Evolutionary conservation across 2,113 vertebrate species (phyloP).

Genomic region (Pteronura brasiliensis): DNA sequence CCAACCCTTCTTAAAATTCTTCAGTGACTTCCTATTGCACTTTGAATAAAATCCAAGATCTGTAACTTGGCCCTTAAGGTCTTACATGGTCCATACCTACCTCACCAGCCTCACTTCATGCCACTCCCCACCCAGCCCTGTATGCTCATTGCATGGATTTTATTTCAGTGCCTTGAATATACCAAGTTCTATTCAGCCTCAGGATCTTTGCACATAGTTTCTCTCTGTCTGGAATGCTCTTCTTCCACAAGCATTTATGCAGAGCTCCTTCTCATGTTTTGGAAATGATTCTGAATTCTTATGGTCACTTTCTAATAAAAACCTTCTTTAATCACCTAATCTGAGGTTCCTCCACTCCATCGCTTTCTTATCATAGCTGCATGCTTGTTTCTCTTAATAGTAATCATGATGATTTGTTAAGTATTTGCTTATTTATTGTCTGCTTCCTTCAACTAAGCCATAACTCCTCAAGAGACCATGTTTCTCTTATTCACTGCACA

Average conservation of each 20-base stretch:
- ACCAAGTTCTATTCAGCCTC: neutral
- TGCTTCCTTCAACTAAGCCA: neutral
- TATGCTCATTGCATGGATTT: neutral
- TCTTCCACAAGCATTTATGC: neutral
- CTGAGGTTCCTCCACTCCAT: neutral
- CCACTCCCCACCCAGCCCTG: no score
- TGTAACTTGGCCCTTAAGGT: neutral
- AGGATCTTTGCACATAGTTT: neutral
- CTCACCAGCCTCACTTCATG: neutral
- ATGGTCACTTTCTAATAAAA: neutral
- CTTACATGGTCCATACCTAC: neutral
- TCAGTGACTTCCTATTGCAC: neutral
- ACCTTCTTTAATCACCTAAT: neutral
- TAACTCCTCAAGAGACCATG: neutral
- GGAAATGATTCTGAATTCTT: neutral
- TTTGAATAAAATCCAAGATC: neutral
- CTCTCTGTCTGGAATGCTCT: neutral
- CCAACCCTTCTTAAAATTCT: neutral
- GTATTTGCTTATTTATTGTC: neutral
- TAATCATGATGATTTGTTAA: neutral
- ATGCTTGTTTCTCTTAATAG: neutral
- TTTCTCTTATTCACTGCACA: neutral
- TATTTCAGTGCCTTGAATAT: neutral
- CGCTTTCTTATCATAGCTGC: neutral
- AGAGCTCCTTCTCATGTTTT: neutral